Conservation (phyloP, 2,797 vertebrate species). For the Prunella strophiata region DNA sequence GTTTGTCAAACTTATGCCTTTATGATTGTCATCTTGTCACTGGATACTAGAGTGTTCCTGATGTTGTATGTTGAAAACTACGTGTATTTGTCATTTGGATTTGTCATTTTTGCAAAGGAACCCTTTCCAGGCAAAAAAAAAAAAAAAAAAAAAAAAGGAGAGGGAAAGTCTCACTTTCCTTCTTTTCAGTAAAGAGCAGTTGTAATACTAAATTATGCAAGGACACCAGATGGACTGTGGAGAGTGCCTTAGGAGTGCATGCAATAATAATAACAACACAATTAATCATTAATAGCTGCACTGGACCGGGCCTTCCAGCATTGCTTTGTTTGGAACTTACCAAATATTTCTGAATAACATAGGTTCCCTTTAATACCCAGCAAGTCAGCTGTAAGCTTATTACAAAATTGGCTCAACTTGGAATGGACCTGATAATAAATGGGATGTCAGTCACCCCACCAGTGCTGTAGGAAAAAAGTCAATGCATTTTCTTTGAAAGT, state of each 20-base stretch:
- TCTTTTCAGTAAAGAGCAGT: background rate
- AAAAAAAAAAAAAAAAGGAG: background rate
- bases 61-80: background rate
- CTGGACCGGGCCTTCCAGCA: background rate
- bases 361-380: background rate
- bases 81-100: background rate
- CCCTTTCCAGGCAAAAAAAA: background rate
- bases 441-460: background rate
- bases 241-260: slow-evolving; percentile 26
- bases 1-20: background rate
- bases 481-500: background rate
- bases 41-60: background rate
- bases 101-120: background rate
- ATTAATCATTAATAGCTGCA: slow-evolving; percentile 23
- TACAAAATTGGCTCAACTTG: background rate
- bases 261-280: slow-evolving; percentile 37
- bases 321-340: background rate
- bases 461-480: background rate
- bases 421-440: background rate
- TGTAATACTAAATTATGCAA: slow-evolving; percentile 50
- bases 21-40: background rate
- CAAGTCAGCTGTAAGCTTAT: background rate
- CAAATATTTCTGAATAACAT: background rate
- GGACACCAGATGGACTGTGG: slow-evolving; percentile 19
- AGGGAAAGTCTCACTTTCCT: background rate